These are phyloP conservation scores for Thumatha senex DNA, from an alignment of 2,888 invertebrate species.

Conservation along the genomic window DNA sequence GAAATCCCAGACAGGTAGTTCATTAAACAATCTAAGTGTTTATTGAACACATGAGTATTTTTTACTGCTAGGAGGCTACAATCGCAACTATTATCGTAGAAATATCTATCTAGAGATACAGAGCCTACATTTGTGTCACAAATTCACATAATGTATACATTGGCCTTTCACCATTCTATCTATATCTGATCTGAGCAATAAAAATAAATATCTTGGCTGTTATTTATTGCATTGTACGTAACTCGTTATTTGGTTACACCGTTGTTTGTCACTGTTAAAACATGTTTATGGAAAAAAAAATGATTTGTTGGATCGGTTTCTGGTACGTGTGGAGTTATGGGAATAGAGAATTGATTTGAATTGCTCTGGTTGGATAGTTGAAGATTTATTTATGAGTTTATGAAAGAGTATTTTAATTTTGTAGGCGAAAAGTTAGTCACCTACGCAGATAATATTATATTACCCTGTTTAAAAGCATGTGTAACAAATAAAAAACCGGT, in stretches of 20 bases:
- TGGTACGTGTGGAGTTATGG: conserved; percentile 19
- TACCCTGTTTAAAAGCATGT: too few relatives aligned
- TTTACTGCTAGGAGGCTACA: too few relatives aligned
- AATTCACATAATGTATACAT: conserved; percentile 13
- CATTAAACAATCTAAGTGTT: too few relatives aligned
- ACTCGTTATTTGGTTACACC: conserved; percentile 46
- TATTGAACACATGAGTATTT: too few relatives aligned
- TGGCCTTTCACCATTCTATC: conserved; percentile 40
- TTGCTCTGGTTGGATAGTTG: conserved; percentile 11
- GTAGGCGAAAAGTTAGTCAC: neutral
- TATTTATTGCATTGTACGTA: conserved; percentile 45
- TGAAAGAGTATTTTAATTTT: too few relatives aligned
- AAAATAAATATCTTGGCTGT: conserved; percentile 49
- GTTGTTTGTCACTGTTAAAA: conserved; percentile 41
- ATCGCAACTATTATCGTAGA: neutral
- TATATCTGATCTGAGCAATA: conserved; percentile 40
- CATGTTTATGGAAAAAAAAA: conserved; percentile 39
- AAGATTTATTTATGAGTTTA: conserved; percentile 2
- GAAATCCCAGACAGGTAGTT: too few relatives aligned
- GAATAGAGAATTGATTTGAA: conserved; percentile 24
- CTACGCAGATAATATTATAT: too few relatives aligned
- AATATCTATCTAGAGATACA: neutral
- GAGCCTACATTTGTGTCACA: conserved; percentile 8
- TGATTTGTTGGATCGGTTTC: conserved; percentile 36
- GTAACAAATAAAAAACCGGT: too few relatives aligned